Conservation (phyloP, 2,113 vertebrate genomes). For the Platysternon megacephalum region DNA sequence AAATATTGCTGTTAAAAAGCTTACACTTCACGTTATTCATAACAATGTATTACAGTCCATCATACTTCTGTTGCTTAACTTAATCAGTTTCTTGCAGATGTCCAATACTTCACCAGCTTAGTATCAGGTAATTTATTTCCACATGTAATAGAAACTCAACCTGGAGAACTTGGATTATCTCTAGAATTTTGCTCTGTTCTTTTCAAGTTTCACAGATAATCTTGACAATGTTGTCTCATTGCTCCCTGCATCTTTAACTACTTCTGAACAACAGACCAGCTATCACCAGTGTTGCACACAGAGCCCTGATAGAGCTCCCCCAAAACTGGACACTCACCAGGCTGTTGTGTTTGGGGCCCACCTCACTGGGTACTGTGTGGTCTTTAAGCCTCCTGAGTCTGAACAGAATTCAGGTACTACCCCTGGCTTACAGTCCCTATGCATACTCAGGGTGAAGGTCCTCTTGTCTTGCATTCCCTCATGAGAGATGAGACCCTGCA, state of each 20-base stretch:
- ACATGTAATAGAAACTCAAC: neutral
- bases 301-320: neutral
- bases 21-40: conserved; percentile 4
- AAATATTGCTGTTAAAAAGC: conserved; percentile 34
- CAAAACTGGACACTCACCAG: neutral
- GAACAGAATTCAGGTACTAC: neutral
- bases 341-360: neutral
- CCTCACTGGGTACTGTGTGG: neutral
- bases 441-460: neutral
- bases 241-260: neutral
- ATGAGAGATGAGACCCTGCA: neutral
- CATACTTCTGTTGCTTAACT: neutral
- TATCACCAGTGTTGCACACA: neutral
- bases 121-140: conserved; percentile 12
- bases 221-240: neutral
- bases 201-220: neutral
- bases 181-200: neutral
- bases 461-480: neutral
- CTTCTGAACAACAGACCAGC: neutral
- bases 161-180: neutral
- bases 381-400: neutral
- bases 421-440: neutral
- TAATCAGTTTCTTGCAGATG: neutral
- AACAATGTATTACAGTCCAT: neutral
- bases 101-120: neutral